These are phyloP conservation scores for Crypturellus undulatus DNA, from an alignment of 2,113 vertebrate genomes.

Conservation along the genomic window DNA sequence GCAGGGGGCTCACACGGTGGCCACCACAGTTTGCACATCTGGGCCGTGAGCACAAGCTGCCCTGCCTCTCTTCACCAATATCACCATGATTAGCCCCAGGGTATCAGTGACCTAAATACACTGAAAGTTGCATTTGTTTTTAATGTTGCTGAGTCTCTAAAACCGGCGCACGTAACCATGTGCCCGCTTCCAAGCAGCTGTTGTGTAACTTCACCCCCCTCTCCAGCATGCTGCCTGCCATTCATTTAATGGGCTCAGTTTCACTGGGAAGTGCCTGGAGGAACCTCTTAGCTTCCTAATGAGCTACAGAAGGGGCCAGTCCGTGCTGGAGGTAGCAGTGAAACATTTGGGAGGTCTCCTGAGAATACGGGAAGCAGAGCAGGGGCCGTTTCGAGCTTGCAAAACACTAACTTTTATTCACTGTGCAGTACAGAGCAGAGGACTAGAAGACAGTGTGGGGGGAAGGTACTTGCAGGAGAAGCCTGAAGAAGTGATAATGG, in stretches of 20 bases:
- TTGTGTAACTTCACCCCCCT: neutral
- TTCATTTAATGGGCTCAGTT: slow-evolving; percentile 40
- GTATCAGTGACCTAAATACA: slow-evolving; percentile 38
- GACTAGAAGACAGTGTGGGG: neutral
- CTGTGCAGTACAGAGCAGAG: neutral
- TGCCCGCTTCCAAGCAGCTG: slow-evolving; percentile 48
- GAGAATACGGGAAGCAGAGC: slow-evolving; percentile 1
- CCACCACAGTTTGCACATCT: accelerated
- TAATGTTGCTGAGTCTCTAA: slow-evolving; percentile 25
- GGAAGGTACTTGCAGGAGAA: neutral
- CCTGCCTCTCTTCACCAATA: neutral
- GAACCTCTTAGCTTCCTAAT: slow-evolving; percentile 45
- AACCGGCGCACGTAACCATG: neutral
- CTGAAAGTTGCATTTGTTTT: slow-evolving; percentile 63
- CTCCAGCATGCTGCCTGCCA: neutral
- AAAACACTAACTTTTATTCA: slow-evolving; percentile 33
- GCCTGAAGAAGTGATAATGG: neutral
- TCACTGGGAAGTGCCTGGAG: slow-evolving; percentile 58
- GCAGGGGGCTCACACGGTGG: accelerated
- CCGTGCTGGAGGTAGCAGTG: slow-evolving; percentile 19
- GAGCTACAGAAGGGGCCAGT: slow-evolving; percentile 42
- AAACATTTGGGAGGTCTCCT: slow-evolving; percentile 38
- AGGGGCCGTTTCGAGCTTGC: slow-evolving; percentile 19
- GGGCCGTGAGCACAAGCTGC: neutral
- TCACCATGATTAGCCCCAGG: neutral